phyloP scores from a whole-genome alignment of 1,140 invertebrate species.

The Probaryconus sp. region DNA sequence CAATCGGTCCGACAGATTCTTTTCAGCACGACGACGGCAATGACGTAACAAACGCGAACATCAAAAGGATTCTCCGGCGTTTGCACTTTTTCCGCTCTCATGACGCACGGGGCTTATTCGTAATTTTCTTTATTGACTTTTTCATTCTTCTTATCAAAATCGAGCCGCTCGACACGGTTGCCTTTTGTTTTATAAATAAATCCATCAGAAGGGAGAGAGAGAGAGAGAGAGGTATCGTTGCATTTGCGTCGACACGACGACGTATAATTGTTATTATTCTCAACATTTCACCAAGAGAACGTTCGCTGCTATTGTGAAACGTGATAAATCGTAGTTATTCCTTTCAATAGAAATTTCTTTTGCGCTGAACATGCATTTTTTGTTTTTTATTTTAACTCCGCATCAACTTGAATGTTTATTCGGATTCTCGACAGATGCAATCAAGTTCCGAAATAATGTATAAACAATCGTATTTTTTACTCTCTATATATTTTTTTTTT shows the following conservation, averaged over 20 bases:
- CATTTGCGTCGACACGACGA: background rate
- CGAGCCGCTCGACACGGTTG: constrained; percentile 17
- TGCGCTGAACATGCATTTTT: too few species aligned
- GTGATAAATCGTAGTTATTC: too few species aligned
- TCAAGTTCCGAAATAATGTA: too few species aligned
- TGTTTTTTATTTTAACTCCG: too few species aligned
- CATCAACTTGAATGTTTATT: too few species aligned
- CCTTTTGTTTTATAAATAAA: constrained; percentile 44
- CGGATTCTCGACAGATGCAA: too few species aligned
- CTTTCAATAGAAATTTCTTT: too few species aligned
- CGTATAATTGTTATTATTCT: constrained; percentile 17
- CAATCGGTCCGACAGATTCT: constrained; percentile 56
- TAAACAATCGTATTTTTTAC: too few species aligned
- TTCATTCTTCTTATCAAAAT: constrained; percentile 37
- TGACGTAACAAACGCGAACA: constrained; percentile 45
- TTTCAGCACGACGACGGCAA: constrained; percentile 49
- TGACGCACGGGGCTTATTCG: constrained; percentile 47
- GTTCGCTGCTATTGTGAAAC: too few species aligned
- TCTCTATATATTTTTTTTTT: too few species aligned
- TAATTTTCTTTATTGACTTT: constrained; percentile 50
- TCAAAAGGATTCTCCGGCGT: constrained; percentile 53
- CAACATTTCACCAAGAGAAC: too few species aligned
- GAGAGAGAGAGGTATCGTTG: background rate
- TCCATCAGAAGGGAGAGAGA: background rate
- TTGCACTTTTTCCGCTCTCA: constrained; percentile 46